Evolutionary conservation across 2,113 vertebrate species (phyloP), one percentile per base, ranked within the genome.

Genomic region (Bothrops jararaca): DNA sequence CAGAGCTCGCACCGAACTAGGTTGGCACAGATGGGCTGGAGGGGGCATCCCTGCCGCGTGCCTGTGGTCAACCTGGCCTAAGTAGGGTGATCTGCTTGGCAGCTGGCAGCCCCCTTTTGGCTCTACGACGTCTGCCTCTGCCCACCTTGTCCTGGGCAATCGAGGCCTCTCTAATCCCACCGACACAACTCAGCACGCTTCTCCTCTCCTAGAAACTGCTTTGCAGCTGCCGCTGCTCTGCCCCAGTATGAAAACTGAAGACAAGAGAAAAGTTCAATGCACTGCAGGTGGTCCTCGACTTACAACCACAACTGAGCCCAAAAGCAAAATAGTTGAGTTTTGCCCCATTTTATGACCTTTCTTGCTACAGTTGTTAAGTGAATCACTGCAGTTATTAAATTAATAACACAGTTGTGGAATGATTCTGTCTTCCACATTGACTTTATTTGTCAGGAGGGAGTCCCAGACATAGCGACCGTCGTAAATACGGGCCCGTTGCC

Each of bases 381-480:
- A 50, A 50, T 50, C 48, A 50, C 48, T 50, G 9, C 26, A 29
- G 58, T 60, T 60, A 60, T 29, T 29, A 60, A 29, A 26, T 60
- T 9, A 60, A 23, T 29, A 29, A 12, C 9, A 4, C 58, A 29
- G 58, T 26, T 26, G 9, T 60, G 26, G 58, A 26, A 26, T 0
- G 24, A 60, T 29, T 60, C 10, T 29, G 26, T 24, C 58, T 29
- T 60, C 26, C 58, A 10, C 24, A 12, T 26, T 24, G 24, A 29
- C 26, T 60, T 60, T 4, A 26, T 26, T 60, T 12, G 10, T 60
- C 24, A 26, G 24, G 26, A 60, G 24, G 24, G 3, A 29, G 24
- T 1, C 58, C 58, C 4, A 26, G 24, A 60, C 58, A 26, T 3
- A 11, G 26, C 10, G 1, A 29, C 24, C 0, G 3, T 60, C 26